phyloP scores from a whole-genome alignment of 1,140 invertebrate genomes.

The Drosophila nebulosa region DNA sequence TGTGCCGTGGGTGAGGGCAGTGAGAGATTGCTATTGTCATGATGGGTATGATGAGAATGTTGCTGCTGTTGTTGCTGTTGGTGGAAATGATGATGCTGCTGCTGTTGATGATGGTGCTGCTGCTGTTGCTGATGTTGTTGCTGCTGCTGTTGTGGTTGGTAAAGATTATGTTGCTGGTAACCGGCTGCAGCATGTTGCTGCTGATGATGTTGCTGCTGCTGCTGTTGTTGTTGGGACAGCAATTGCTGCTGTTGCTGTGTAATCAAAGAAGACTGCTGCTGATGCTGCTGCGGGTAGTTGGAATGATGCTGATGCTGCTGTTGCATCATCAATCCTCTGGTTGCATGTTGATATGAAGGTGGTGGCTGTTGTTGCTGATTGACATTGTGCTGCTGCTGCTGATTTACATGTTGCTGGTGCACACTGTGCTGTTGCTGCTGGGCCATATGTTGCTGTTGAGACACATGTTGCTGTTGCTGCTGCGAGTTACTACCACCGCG shows the following conservation, averaged over 20 bases:
- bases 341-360: slow-evolving; percentile 81
- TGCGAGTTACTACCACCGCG: slow-evolving; percentile 47
- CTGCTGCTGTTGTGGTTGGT: slow-evolving; percentile 49
- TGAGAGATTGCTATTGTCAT: slow-evolving; percentile 87
- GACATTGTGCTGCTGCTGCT: slow-evolving; percentile 35
- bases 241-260: slow-evolving; percentile 43
- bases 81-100: slow-evolving; percentile 61
- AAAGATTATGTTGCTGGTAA: slow-evolving; percentile 10
- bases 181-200: slow-evolving; percentile 43
- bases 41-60: slow-evolving; percentile 59
- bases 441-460: slow-evolving; percentile 34
- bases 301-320: slow-evolving; percentile 82
- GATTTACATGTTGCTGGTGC: slow-evolving; percentile 35
- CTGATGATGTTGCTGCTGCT: slow-evolving; percentile 55
- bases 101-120: slow-evolving; percentile 57
- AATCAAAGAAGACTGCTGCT: slow-evolving; percentile 33
- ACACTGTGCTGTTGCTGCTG: slow-evolving; percentile 30
- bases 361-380: slow-evolving; percentile 55
- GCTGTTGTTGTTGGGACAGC: slow-evolving; percentile 39
- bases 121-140: slow-evolving; percentile 48
- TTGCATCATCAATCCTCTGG: slow-evolving; percentile 82
- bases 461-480: slow-evolving; percentile 55
- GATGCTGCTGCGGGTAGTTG: slow-evolving; percentile 83
- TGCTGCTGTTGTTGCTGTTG: slow-evolving; percentile 64
- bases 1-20: slow-evolving; percentile 85